Evolutionary conservation across 2,888 invertebrate species (phyloP).

Genomic region (Sturmia bella): DNA sequence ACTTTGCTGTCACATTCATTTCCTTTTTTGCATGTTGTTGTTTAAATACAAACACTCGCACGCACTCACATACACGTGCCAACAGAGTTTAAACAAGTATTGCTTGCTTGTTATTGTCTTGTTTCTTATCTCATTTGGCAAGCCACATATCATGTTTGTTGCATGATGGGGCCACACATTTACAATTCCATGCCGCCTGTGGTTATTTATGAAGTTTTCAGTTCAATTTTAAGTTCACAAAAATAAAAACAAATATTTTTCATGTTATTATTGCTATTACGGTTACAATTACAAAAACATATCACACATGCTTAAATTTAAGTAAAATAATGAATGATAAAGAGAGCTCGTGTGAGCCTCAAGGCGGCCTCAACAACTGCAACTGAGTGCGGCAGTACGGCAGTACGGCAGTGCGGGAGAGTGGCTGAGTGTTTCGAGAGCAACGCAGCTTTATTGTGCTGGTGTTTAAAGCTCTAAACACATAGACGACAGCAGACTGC

Average conservation of each 20-base stretch:
- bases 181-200: constrained; percentile 75
- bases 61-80: background rate
- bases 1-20: constrained; percentile 68
- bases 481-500: no score
- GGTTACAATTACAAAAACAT: constrained; percentile 65
- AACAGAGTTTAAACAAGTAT: constrained; percentile 59
- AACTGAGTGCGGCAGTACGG: no score
- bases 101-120: constrained; percentile 68
- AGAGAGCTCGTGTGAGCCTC: constrained; percentile 14
- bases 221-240: constrained; percentile 64
- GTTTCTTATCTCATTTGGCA: constrained; percentile 70
- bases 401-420: background rate
- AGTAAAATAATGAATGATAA: constrained; percentile 50
- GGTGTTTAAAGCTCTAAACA: no score
- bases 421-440: background rate
- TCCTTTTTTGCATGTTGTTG: constrained; percentile 36
- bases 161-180: constrained; percentile 48
- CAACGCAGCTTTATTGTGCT: background rate
- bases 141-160: constrained; percentile 70
- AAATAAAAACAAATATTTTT: constrained; percentile 50
- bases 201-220: constrained; percentile 71
- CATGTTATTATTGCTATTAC: constrained; percentile 54
- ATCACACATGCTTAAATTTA: constrained; percentile 35
- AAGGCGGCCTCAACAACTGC: background rate
- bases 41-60: constrained; percentile 31